Base-by-base conservation (phyloP, 1,140 invertebrate species). In the Bombus cullumanus region DNA sequence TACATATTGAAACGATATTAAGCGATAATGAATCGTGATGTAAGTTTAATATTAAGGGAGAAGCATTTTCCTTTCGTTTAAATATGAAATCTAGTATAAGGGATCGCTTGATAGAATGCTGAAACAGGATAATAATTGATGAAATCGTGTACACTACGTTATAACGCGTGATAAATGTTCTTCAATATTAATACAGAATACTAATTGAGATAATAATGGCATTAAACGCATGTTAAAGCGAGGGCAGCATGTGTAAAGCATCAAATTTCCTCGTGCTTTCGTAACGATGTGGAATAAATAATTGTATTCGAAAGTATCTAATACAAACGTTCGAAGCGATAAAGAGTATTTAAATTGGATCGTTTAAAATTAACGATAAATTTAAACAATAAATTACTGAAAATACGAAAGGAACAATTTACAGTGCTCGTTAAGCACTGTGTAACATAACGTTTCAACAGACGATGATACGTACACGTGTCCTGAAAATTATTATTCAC, bases 251-350 rank as follows among this genome's bases (percentile, higher is more conserved):
- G 13, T 8, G 12, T 31, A 3, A 3, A 73, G 31, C 31, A 73
- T 73, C 71, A 73, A 73, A 73, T 73, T 31, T 43, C 25, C 71
- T 1, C 9, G n/a, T 31, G 41, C 39, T 73, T 73, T 73, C 62
- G 43, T 39, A 47, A 62, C 59, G 22, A 43, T 13, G 5, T 34
- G 41, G 15, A 28, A 39, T 28, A 37, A 28, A 39, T 28, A 37
- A 62, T 62, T 5, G 12, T 62, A 13, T 13, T 62, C 59, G 28
- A 62, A 62, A n/a, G 28, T n/a, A 62, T 62, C 28, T n/a, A 62
- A n/a, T n/a, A 62, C 12, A n/a, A 62, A n/a, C 28, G 28, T 62
- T n/a, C 28, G 28, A 62, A 12, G 28, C 28, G 28, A 62, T 62
- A n/a, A 62, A n/a, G 59, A 13, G 18, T 53, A 53, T 53, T 53